Evolutionary conservation across 2,797 vertebrate genomes (phyloP).

Genomic region (Melanotaenia trifasciata): DNA sequence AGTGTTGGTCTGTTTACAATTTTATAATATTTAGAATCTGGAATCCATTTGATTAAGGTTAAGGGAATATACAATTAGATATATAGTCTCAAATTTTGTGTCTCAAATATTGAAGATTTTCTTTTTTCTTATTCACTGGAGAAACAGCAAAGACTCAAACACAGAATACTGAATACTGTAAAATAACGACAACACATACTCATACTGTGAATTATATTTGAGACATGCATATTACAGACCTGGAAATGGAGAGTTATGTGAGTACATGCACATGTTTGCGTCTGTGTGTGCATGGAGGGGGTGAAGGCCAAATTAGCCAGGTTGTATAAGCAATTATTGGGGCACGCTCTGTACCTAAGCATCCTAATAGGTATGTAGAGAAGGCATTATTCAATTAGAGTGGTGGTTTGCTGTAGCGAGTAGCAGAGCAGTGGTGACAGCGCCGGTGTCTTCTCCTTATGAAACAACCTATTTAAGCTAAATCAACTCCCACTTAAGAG

Average conservation of each 20-base stretch:
- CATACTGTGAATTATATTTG: constrained; percentile 60
- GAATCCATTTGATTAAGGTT: constrained; percentile 62
- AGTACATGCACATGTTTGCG: constrained; percentile 27
- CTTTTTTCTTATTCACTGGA: constrained; percentile 58
- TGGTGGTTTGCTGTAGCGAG: constrained; percentile 84
- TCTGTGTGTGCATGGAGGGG: constrained; percentile 46
- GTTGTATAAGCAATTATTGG: constrained; percentile 84
- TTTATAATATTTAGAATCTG: constrained; percentile 61
- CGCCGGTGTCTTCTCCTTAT: constrained; percentile 87
- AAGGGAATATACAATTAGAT: constrained; percentile 69
- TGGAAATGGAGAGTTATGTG: constrained; percentile 31
- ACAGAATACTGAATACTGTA: constrained; percentile 44
- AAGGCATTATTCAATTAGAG: constrained; percentile 93
- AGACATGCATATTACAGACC: constrained; percentile 68
- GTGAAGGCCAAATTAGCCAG: constrained; percentile 83
- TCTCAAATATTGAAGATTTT: constrained; percentile 60
- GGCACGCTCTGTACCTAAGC: constrained; percentile 84
- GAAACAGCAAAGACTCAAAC: constrained; percentile 39
- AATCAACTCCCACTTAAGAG: constrained; percentile 96
- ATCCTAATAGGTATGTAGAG: constrained; percentile 85
- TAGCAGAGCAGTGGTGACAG: constrained; percentile 85
- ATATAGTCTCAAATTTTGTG: constrained; percentile 67
- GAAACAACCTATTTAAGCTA: constrained; percentile 96
- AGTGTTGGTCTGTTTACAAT: constrained; percentile 67
- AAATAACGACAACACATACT: constrained; percentile 33